These are phyloP conservation scores for Macrophya alboannulata DNA, from an alignment of 2,888 invertebrate genomes.

Conservation along the genomic window DNA sequence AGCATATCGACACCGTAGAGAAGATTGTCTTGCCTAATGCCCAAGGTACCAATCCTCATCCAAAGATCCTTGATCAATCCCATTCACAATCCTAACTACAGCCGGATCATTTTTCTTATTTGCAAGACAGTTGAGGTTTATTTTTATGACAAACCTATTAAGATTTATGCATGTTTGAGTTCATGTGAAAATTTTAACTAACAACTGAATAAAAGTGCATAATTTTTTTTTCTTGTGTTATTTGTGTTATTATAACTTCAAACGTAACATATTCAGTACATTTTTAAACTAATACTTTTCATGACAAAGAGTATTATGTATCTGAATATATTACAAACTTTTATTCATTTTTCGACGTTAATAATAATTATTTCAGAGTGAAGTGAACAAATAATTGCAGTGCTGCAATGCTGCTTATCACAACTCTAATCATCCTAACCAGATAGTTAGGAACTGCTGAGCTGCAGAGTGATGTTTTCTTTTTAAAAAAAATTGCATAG, in stretches of 20 bases:
- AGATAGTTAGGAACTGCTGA: constrained; percentile 23
- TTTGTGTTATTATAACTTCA: constrained; percentile 17
- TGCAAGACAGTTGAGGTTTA: neutral
- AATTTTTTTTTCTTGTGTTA: neutral
- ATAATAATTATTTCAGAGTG: constrained; percentile 8
- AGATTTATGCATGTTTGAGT: constrained; percentile 43
- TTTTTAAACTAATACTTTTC: neutral
- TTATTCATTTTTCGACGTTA: neutral
- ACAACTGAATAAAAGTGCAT: neutral
- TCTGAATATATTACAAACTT: neutral
- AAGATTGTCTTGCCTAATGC: constrained; percentile 92
- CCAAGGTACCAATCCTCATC: constrained; percentile 84
- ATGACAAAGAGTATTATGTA: neutral
- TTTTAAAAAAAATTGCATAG: constrained; percentile 10
- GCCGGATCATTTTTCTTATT: constrained; percentile 32
- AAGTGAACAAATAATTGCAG: neutral
- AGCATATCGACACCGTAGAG: constrained; percentile 90
- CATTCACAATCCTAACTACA: constrained; percentile 36
- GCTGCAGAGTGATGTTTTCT: constrained; percentile 21
- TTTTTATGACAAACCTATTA: neutral
- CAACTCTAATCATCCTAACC: constrained; percentile 19
- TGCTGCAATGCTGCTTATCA: neutral
- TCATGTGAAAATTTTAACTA: constrained; percentile 25
- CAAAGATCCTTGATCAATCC: constrained; percentile 49
- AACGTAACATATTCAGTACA: neutral